Percentiles rank a stretch among this genome's conserved stretches.
phyloP scores from a whole-genome alignment of 2,888 invertebrate species.

The Prosopocoilus inquinatus region DNA sequence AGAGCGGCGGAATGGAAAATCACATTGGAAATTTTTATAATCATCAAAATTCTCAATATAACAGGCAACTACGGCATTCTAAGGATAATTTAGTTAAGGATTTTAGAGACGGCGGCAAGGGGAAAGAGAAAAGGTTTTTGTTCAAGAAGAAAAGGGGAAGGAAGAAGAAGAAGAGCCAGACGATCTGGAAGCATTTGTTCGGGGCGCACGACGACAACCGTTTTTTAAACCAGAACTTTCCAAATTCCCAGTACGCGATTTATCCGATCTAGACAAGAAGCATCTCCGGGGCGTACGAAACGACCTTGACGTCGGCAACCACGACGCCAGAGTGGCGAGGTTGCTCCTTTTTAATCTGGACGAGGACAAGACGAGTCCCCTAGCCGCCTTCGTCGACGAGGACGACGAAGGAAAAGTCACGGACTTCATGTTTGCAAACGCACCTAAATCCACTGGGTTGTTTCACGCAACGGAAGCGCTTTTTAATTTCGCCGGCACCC shows the following conservation, averaged over 20 bases:
- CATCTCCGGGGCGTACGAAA: slow-evolving; percentile 7
- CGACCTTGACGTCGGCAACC: not conserved
- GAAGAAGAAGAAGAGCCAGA: slow-evolving; percentile 26
- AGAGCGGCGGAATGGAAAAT: not conserved
- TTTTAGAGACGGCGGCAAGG: not conserved
- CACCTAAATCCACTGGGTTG: not conserved
- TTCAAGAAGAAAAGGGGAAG: slow-evolving; percentile 18
- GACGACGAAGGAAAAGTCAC: not conserved
- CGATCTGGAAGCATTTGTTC: slow-evolving; percentile 30
- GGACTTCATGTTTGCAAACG: no score
- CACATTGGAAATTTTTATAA: slow-evolving; percentile 17
- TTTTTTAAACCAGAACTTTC: slow-evolving; percentile 35
- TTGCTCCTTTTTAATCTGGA: not conserved
- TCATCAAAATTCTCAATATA: slow-evolving; percentile 21
- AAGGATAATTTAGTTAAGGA: not conserved
- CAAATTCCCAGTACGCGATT: slow-evolving; percentile 33
- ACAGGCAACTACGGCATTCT: not conserved
- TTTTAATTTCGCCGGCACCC: not conserved
- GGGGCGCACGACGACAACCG: slow-evolving; percentile 25
- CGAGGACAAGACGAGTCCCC: not conserved
- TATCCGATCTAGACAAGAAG: slow-evolving; percentile 13
- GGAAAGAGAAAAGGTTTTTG: slow-evolving; percentile 20
- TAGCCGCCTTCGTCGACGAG: not conserved
- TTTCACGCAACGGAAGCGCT: slow-evolving; percentile 1
- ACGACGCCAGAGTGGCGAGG: not conserved